Evolutionary conservation across 2,113 vertebrate species (phyloP).

Genomic region (Junco hyemalis): DNA sequence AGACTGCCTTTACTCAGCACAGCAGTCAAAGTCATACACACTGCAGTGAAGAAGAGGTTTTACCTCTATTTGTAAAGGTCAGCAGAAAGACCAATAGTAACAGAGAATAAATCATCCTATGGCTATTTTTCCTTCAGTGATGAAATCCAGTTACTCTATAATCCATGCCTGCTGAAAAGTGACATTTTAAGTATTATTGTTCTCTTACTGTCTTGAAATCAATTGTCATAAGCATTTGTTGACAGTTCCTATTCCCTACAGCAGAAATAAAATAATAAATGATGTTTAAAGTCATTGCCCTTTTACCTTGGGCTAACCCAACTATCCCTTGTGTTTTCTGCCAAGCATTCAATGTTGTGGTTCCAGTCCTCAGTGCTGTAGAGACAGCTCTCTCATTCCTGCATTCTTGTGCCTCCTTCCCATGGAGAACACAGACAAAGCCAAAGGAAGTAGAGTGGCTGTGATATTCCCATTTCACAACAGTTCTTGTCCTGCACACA

Average conservation of each 20-base stretch:
- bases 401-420: not conserved
- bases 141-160: conserved; percentile 27
- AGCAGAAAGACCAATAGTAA: not conserved
- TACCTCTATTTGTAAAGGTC: conserved; percentile 5
- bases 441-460: not conserved
- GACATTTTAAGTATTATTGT: not conserved
- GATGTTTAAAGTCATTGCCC: not conserved
- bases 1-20: not conserved
- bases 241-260: not conserved
- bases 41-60: not conserved
- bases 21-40: not conserved
- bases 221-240: not conserved
- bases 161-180: not conserved
- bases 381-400: not conserved
- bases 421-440: not conserved
- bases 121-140: not conserved
- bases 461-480: not conserved
- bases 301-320: not conserved
- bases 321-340: not conserved
- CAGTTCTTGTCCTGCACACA: not conserved
- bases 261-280: not conserved
- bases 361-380: not conserved
- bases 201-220: conserved; percentile 10
- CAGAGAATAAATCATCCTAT: not conserved
- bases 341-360: not conserved